Percentiles rank a stretch among this genome's conserved stretches.
phyloP scores from a whole-genome alignment of 2,888 invertebrate species.

The Drosophila silvestris region DNA sequence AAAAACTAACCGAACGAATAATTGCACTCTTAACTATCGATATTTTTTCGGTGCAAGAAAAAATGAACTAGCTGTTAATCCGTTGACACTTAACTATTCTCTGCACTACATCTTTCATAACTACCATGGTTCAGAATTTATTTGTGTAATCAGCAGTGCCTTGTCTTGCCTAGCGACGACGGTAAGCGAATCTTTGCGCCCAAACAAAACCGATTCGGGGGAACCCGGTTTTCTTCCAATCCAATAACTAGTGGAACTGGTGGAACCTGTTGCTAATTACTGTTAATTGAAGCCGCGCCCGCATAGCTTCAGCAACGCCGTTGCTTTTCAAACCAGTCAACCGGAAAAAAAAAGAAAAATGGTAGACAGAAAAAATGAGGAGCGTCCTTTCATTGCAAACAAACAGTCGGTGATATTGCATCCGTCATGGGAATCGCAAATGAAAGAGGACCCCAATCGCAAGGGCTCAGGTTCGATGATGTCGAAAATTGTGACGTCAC shows the following conservation, averaged over 20 bases:
- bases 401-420: slow-evolving; percentile 89
- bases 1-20: not conserved
- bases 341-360: slow-evolving; percentile 17
- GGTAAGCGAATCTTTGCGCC: not conserved
- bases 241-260: slow-evolving; percentile 11
- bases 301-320: slow-evolving; percentile 7
- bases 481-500: slow-evolving; percentile 89
- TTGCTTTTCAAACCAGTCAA: slow-evolving; percentile 24
- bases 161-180: slow-evolving; percentile 22
- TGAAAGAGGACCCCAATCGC: slow-evolving; percentile 87
- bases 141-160: slow-evolving; percentile 32
- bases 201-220: no score
- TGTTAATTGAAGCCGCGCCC: slow-evolving; percentile 53
- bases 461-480: slow-evolving; percentile 86
- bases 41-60: not conserved
- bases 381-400: slow-evolving; percentile 87
- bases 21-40: not conserved
- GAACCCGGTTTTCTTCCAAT: slow-evolving; percentile 7
- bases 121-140: not conserved
- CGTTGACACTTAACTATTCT: no score
- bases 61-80: slow-evolving; percentile 6
- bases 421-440: slow-evolving; percentile 95
- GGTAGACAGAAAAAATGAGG: slow-evolving; percentile 84
- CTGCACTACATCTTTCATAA: slow-evolving; percentile 1
- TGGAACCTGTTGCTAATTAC: slow-evolving; percentile 59